Percentiles rank a stretch among this genome's conserved stretches.
phyloP scores from a whole-genome alignment of 2,888 invertebrate species.

The Hirtodrosophila duncani region DNA sequence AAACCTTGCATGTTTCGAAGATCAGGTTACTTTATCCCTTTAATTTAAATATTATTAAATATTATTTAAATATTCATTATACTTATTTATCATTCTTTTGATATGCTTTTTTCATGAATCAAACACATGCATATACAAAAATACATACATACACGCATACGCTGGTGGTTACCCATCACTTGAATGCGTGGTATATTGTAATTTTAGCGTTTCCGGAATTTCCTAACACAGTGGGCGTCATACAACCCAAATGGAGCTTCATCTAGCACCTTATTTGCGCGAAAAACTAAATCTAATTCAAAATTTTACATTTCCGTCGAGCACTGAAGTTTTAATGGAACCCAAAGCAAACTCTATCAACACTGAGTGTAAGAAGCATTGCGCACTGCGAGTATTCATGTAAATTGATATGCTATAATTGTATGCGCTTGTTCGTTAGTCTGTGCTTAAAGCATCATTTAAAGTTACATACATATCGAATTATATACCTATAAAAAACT shows the following conservation, averaged over 20 bases:
- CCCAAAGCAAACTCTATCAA: conserved; percentile 1
- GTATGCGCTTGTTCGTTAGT: conserved; percentile 13
- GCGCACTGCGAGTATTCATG: too few relatives aligned
- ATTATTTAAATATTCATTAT: too few relatives aligned
- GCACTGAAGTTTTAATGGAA: conserved; percentile 47
- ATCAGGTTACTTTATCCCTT: too few relatives aligned
- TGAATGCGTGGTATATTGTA: not conserved
- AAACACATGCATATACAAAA: too few relatives aligned
- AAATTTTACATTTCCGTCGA: conserved; percentile 78
- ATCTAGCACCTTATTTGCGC: conserved; percentile 66
- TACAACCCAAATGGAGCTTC: conserved; percentile 67
- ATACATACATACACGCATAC: too few relatives aligned
- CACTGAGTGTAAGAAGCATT: conserved; percentile 34
- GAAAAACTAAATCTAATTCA: conserved; percentile 77
- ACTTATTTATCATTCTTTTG: too few relatives aligned
- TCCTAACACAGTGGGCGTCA: conserved; percentile 76
- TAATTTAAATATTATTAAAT: too few relatives aligned
- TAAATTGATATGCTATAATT: conserved; percentile 9
- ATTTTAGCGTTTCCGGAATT: conserved; percentile 74
- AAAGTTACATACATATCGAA: not conserved
- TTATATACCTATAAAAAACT: not conserved
- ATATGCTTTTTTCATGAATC: too few relatives aligned
- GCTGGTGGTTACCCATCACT: conserved; percentile 2
- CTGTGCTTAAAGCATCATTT: conserved; percentile 4
- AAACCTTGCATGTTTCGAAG: too few relatives aligned